These are phyloP conservation scores for Holacanthus passer DNA, from an alignment of 2,113 vertebrate species.

Conservation along the genomic window DNA sequence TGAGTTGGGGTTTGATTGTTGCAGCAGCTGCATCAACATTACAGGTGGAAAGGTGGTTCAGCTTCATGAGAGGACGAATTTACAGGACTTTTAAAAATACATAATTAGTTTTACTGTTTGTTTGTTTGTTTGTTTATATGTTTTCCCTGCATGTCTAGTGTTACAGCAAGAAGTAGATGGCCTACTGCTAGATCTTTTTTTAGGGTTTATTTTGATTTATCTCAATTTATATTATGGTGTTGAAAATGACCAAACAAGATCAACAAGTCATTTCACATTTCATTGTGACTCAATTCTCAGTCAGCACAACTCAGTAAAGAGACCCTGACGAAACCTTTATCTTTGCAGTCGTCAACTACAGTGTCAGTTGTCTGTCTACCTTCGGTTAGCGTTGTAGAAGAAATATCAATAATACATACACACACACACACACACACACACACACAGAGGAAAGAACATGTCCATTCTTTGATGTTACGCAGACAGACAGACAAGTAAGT, in stretches of 20 bases:
- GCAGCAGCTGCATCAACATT: conserved; percentile 10
- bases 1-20: not conserved
- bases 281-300: not conserved
- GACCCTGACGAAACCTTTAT: not conserved
- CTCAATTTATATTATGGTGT: not conserved
- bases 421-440: not conserved
- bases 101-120: not conserved
- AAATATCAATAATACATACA: conserved; percentile 6
- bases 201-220: not conserved
- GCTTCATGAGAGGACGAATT: not conserved
- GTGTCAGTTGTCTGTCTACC: not conserved
- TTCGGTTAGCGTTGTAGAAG: conserved; percentile 13
- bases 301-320: not conserved
- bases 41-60: not conserved
- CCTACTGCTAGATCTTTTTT: not conserved
- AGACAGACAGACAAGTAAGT: conserved; percentile 42
- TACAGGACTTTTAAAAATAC: not conserved
- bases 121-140: not conserved
- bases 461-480: conserved; percentile 58
- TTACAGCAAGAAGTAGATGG: not conserved
- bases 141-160: not conserved
- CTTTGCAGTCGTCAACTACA: conserved; percentile 13
- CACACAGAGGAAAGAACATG: conserved; percentile 13
- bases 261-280: not conserved
- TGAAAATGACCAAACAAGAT: not conserved